Base-by-base conservation (phyloP, 2,888 invertebrate genomes). In the Cantharis lateralis region DNA sequence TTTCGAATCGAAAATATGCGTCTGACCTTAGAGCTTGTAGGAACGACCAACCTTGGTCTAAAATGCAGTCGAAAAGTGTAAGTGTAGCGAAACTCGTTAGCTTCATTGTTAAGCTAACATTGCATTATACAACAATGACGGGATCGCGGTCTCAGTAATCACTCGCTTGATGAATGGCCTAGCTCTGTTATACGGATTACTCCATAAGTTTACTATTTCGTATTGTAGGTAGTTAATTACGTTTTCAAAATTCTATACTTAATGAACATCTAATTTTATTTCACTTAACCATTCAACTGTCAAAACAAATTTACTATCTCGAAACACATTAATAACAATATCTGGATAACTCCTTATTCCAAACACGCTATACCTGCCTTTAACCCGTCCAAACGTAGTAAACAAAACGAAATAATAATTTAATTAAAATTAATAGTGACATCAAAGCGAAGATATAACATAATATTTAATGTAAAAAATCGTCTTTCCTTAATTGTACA, bases 1-100 rank as follows among this genome's bases (percentile, higher is more conserved):
- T 64, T 32, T 28, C 24, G 61, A 76, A 70, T 63, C 64, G 64
- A 66, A 66, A 61, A 70, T 74, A 61, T 75, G 68, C 74, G 74
- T 77, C 28, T 74, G 80, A 82, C 81, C 78, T 78, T 80, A 79
- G 76, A 16, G 80, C 76, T 79, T 81, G 75, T 80, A 79, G 79
- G 80, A 78, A 78, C 74, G 79, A 77, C 62, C 78, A 83, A 83
- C 82, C 82, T 83, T 83, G 82, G 81, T 83, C 82, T 79, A 83
- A 75, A 81, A 73, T 81, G 81, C 77, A 71, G 66, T 73, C 74
- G 74, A 79, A 77, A 80, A 71, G 80, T 80, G 79, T 80, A 80
- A 78, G 76, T 78, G 78, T 78, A 78, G 70, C 78, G 76, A 78
- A 77, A 79, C 79, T 82, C 81, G 82, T 82, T 82, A 81, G 80